These are phyloP conservation scores for Drosophila eugracilis DNA, from an alignment of 1,140 invertebrate genomes.

Conservation along the genomic window DNA sequence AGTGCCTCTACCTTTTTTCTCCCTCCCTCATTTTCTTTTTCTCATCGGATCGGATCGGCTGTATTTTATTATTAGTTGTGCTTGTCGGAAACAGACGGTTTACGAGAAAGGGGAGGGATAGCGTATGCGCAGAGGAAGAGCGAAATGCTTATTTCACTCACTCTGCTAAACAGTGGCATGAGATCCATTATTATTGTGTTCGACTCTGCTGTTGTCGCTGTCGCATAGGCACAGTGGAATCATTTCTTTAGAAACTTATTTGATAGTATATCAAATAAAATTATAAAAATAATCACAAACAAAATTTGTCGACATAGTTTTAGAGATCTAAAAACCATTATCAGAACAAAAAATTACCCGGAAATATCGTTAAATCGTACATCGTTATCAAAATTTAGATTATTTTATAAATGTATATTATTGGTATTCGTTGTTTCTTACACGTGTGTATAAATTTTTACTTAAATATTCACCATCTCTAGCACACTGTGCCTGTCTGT, in stretches of 20 bases:
- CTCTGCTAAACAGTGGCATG: constrained; percentile 33
- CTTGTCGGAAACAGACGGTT: constrained; percentile 57
- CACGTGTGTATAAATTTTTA: no score
- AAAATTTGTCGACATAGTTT: no score
- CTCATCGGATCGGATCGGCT: constrained; percentile 54
- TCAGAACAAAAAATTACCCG: no score
- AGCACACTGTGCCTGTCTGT: constrained; percentile 60
- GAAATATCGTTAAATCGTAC: no score
- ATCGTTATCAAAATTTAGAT: no score
- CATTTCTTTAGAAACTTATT: background rate
- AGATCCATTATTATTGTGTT: constrained; percentile 24
- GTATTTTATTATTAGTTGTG: constrained; percentile 80
- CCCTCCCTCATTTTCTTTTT: constrained; percentile 1
- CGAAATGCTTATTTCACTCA: constrained; percentile 33
- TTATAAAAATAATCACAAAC: no score
- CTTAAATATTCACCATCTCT: background rate
- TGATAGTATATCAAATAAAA: no score
- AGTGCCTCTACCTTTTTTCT: background rate
- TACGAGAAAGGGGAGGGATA: constrained; percentile 14
- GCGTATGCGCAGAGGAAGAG: constrained; percentile 49
- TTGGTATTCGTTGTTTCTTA: no score
- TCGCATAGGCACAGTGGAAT: constrained; percentile 7
- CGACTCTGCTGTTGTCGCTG: constrained; percentile 3
- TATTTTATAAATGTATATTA: no score
- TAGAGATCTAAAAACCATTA: no score